Percentiles rank a stretch among this genome's conserved stretches.
phyloP scores from a whole-genome alignment of 2,797 vertebrate genomes.

The Cephalopachus bancanus region DNA sequence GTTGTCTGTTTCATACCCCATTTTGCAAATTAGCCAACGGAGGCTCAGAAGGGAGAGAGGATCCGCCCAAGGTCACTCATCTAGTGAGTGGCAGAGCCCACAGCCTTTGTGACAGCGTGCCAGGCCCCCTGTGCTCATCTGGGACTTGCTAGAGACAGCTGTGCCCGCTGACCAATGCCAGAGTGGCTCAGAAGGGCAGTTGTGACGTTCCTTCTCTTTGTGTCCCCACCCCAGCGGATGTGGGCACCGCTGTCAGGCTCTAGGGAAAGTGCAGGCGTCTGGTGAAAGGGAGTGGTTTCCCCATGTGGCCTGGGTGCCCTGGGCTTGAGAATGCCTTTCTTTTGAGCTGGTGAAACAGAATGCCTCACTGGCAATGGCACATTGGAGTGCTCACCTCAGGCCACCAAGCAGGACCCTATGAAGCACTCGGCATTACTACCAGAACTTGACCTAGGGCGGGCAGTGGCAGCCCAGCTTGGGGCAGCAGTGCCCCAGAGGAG shows the following conservation, averaged over 20 bases:
- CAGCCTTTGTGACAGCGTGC: neutral
- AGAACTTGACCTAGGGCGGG: neutral
- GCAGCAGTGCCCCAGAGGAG: neutral
- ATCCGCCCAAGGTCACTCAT: neutral
- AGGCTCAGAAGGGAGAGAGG: neutral
- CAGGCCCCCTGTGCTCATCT: neutral
- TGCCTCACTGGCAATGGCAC: neutral
- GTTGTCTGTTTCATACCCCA: neutral
- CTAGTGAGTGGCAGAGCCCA: neutral
- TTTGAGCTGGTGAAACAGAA: slow-evolving; percentile 52
- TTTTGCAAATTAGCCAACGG: neutral
- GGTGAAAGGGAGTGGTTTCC: slow-evolving; percentile 18
- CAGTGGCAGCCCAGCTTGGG: accelerated
- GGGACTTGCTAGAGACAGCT: slow-evolving; percentile 1
- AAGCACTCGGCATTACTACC: neutral
- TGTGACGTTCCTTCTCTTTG: slow-evolving; percentile 19
- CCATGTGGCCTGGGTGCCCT: neutral
- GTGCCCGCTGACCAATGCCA: neutral
- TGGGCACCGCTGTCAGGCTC: slow-evolving; percentile 3
- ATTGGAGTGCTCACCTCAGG: neutral
- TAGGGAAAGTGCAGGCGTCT: slow-evolving; percentile 68
- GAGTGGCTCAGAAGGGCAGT: neutral
- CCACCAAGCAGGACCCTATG: neutral
- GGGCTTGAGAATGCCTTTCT: slow-evolving; percentile 30
- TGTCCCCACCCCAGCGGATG: slow-evolving; percentile 29